Base-by-base conservation (phyloP, 2,113 vertebrate genomes). In the Dascyllus trimaculatus region DNA sequence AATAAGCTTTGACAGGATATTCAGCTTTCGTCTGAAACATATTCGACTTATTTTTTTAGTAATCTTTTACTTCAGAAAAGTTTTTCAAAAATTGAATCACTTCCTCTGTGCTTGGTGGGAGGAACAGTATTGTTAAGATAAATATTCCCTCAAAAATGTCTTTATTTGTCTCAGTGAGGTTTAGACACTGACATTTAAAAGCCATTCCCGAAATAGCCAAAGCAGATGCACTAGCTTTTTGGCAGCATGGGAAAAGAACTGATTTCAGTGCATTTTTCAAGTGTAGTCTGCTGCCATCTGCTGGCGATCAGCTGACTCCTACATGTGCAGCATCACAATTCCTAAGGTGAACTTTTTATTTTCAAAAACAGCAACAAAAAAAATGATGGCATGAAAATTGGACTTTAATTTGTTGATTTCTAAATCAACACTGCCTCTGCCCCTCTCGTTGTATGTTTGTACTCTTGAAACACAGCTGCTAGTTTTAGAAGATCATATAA, bases 201-300 rank as follows among this genome's bases (percentile, higher is more conserved):
- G 35, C 17, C 5, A 19, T 21, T 48, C 43, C n/a, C 54, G 17
- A 72, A 11, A 4, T 1, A 45, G 18, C 24, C 21, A 46, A 29
- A 60, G 15, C n/a, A 51, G 43, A 35, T 29, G 8, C 52, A 60
- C 26, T 11, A 46, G 24, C 25, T 32, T 38, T 22, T 68, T 51
- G 26, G 35, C 49, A 58, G 11, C 51, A 17, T 25, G 29, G 29
- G 9, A n/a, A 19, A 29, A 67, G 43, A 75, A 21, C 62, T 2
- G 1, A 40, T 24, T 26, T 40, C 6, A 51, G 29, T 4, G 2
- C 11, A 25, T 22, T 52, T 81, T 84, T 86, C 3, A 78, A 67
- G 70, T 82, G 88, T 85, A 71, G 52, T 91, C 13, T 94, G 90
- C 90, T 86, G 92, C 91, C 92, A 90, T 88, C 94, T 92, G 13